These are phyloP conservation scores for Athrips mouffetella DNA, from an alignment of 2,888 invertebrate genomes.

Conservation along the genomic window DNA sequence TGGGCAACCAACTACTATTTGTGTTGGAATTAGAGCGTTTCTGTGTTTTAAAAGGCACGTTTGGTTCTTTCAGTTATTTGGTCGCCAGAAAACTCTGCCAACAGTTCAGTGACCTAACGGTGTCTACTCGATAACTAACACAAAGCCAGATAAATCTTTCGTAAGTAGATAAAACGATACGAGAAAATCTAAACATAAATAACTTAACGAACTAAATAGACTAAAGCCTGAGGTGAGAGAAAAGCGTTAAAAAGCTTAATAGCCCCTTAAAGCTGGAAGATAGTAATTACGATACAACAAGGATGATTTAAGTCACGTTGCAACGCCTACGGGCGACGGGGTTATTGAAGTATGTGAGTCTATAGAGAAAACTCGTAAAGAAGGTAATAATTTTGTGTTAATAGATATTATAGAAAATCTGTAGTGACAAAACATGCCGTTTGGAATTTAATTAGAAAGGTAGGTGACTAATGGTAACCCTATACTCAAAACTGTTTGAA, in stretches of 20 bases:
- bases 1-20: too few relatives aligned
- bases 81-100: too few relatives aligned
- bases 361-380: background rate
- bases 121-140: too few relatives aligned
- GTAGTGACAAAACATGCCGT: background rate
- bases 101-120: too few relatives aligned
- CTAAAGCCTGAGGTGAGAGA: slow-evolving; percentile 1
- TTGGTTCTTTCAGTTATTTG: too few relatives aligned
- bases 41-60: too few relatives aligned
- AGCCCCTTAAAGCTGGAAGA: slow-evolving; percentile 6
- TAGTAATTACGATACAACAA: slow-evolving; percentile 11
- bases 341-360: background rate
- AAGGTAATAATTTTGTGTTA: background rate
- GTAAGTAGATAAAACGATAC: background rate
- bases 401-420: background rate
- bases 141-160: background rate
- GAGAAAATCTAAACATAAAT: background rate
- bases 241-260: slow-evolving; percentile 9
- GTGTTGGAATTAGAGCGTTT: too few relatives aligned
- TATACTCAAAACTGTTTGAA: too few relatives aligned
- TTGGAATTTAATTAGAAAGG: too few relatives aligned
- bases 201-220: background rate
- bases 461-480: too few relatives aligned
- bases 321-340: slow-evolving; percentile 6
- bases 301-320: slow-evolving; percentile 1